Evolutionary conservation across 2,797 vertebrate species (phyloP).

Genomic region (Oryzias dopingdopingensis): DNA sequence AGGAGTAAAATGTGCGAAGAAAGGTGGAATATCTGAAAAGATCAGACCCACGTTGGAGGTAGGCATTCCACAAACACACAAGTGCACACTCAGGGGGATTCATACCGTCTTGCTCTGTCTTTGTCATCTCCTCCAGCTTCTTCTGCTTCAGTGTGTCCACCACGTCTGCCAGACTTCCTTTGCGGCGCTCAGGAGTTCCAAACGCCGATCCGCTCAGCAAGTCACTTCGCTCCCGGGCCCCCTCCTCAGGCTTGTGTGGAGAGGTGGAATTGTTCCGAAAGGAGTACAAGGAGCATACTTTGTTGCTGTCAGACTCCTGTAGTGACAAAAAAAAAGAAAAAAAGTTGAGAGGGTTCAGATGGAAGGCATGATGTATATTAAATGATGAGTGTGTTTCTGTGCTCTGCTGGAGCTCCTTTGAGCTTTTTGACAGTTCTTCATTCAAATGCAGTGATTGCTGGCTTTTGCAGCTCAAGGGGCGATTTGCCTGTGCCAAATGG

Average conservation of each 20-base stretch:
- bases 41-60: conserved; percentile 17
- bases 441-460: conserved; percentile 63
- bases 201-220: conserved; percentile 95
- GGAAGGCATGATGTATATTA: conserved; percentile 54
- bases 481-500: conserved; percentile 60
- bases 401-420: conserved; percentile 44
- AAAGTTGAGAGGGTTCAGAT: conserved; percentile 21
- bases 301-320: conserved; percentile 98
- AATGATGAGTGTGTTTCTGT: conserved; percentile 47
- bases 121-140: conserved; percentile 99
- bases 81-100: conserved; percentile 11
- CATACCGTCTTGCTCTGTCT: conserved; percentile 97
- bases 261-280: conserved; percentile 99
- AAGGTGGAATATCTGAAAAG: conserved; percentile 22
- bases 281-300: conserved; percentile 98
- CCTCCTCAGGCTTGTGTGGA: conserved; percentile 98
- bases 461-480: conserved; percentile 40
- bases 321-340: conserved; percentile 69
- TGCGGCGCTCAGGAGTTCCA: conserved; percentile 97
- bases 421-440: conserved; percentile 54
- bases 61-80: conserved; percentile 23
- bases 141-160: conserved; percentile 99
- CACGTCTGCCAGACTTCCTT: conserved; percentile 98
- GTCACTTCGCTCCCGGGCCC: conserved; percentile 93
- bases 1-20: conserved; percentile 6